Evolutionary conservation across 2,888 invertebrate species (phyloP).

Genomic region (Pedicia rivosa): DNA sequence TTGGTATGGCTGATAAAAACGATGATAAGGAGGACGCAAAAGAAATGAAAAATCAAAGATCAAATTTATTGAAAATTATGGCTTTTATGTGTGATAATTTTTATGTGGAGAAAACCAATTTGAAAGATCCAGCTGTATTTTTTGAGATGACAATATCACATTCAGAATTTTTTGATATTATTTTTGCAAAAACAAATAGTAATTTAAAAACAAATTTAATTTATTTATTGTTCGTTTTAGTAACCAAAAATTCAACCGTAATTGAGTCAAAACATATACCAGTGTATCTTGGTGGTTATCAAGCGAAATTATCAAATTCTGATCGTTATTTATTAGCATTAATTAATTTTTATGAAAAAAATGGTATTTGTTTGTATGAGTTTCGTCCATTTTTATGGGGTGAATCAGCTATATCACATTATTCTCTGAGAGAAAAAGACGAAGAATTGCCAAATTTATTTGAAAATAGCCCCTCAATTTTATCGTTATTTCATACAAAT

Average conservation of each 20-base stretch:
- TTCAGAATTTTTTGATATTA: constrained; percentile 57
- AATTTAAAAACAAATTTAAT: constrained; percentile 42
- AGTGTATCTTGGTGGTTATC: constrained; percentile 61
- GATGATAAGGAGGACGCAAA: too few relatives aligned
- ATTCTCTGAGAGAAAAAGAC: constrained; percentile 42
- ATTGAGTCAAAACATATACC: constrained; percentile 56
- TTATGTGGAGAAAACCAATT: constrained; percentile 34
- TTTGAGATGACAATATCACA: constrained; percentile 63
- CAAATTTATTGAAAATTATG: constrained; percentile 38
- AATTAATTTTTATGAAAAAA: constrained; percentile 50
- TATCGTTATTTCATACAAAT: constrained; percentile 52
- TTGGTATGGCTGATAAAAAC: too few relatives aligned
- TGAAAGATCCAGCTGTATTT: constrained; percentile 27
- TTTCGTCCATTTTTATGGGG: constrained; percentile 77
- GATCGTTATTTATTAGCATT: constrained; percentile 56
- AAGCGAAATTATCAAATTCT: constrained; percentile 47
- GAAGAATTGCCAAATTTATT: constrained; percentile 52
- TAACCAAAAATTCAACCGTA: constrained; percentile 40
- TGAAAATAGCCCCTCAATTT: too few relatives aligned
- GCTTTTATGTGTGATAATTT: constrained; percentile 38
- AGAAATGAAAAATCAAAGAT: constrained; percentile 29
- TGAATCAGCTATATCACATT: constrained; percentile 59
- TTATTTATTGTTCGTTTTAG: constrained; percentile 45
- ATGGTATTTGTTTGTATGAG: constrained; percentile 43
- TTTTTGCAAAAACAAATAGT: constrained; percentile 33